Evolutionary conservation across 1,140 invertebrate species (phyloP).

Genomic region (Zaprionus ghesquierei): DNA sequence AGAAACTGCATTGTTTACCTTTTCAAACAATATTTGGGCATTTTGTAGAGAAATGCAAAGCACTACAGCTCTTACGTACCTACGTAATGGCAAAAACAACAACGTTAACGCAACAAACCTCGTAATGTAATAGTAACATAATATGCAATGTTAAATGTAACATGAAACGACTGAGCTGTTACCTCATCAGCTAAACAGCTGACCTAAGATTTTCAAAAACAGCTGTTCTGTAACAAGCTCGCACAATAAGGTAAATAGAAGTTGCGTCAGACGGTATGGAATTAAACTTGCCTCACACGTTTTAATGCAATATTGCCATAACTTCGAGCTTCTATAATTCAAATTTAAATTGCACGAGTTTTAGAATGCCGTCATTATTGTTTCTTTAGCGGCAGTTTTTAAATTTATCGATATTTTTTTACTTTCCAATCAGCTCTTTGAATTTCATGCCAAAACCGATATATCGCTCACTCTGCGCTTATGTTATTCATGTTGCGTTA

Average conservation of each 20-base stretch:
- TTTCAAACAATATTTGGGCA: slow-evolving; percentile 49
- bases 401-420: too few relatives aligned
- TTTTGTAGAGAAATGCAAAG: slow-evolving; percentile 47
- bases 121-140: slow-evolving; percentile 2
- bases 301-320: too few relatives aligned
- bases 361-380: too few relatives aligned
- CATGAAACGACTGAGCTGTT: background rate
- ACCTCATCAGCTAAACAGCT: background rate
- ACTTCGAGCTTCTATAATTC: too few relatives aligned
- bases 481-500: background rate
- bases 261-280: too few relatives aligned
- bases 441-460: too few relatives aligned
- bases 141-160: background rate
- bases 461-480: background rate
- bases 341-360: too few relatives aligned
- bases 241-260: background rate
- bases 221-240: background rate
- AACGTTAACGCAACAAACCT: slow-evolving; percentile 1
- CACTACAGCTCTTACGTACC: slow-evolving; percentile 38
- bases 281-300: too few relatives aligned
- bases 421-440: too few relatives aligned
- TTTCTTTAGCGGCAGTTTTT: too few relatives aligned
- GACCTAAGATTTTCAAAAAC: background rate
- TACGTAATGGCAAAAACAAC: slow-evolving; percentile 34
- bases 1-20: slow-evolving; percentile 38